Evolutionary conservation across 2,888 invertebrate species (phyloP).

Genomic region (Podotricha telesiphe): DNA sequence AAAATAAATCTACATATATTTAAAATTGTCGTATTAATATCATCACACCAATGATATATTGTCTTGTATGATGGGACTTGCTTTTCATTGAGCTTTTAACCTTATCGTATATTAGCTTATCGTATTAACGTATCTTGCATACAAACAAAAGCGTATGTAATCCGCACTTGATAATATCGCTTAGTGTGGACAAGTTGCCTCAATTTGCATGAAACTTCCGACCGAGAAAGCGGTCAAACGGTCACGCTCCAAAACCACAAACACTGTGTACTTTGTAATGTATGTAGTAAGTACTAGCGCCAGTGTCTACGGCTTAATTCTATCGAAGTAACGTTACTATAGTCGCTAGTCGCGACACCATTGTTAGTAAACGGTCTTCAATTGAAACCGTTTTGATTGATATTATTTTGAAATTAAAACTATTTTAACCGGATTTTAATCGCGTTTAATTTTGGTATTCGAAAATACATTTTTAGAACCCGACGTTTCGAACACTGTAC

Average conservation of each 20-base stretch:
- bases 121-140: not conserved
- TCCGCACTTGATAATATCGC: constrained; percentile 20
- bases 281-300: constrained; percentile 1
- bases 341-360: not conserved
- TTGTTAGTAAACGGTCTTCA: constrained; percentile 21
- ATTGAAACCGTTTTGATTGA: constrained; percentile 28
- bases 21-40: too few species aligned
- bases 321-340: constrained; percentile 17
- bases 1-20: too few species aligned
- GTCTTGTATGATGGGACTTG: not conserved
- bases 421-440: too few species aligned
- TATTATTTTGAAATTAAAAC: too few species aligned
- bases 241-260: constrained; percentile 39
- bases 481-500: too few species aligned
- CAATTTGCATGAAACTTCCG: constrained; percentile 38
- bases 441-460: too few species aligned
- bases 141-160: constrained; percentile 3
- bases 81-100: not conserved
- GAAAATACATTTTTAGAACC: too few species aligned
- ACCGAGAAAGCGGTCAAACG: constrained; percentile 39
- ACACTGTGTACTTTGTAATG: constrained; percentile 32
- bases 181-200: constrained; percentile 28
- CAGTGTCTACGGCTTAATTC: constrained; percentile 3
- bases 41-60: too few species aligned
- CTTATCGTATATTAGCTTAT: not conserved